These are phyloP conservation scores for Odontothrips loti DNA, from an alignment of 2,888 invertebrate species.

Conservation along the genomic window DNA sequence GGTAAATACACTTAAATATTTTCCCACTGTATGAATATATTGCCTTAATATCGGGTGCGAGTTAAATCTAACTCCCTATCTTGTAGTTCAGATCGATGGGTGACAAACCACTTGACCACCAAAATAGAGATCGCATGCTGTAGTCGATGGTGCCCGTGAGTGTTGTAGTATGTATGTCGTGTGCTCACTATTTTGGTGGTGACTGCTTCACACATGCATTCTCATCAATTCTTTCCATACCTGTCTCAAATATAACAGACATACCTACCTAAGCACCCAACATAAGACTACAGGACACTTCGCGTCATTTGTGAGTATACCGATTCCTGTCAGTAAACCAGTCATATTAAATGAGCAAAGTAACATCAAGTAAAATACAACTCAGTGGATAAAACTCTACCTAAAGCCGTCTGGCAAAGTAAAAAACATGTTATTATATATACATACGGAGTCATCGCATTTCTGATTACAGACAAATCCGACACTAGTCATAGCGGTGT, in stretches of 20 bases:
- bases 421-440: background rate
- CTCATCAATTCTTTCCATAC: background rate
- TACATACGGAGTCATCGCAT: background rate
- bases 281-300: constrained; percentile 17
- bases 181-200: background rate
- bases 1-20: too few relatives aligned
- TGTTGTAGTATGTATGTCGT: constrained; percentile 11
- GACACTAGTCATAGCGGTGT: constrained; percentile 19
- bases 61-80: background rate
- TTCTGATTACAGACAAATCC: constrained; percentile 9
- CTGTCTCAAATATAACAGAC: constrained; percentile 10
- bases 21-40: too few relatives aligned
- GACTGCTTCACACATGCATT: background rate
- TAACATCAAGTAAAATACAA: background rate
- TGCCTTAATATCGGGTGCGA: too few relatives aligned
- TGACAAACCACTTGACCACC: background rate
- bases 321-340: background rate
- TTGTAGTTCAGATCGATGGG: background rate
- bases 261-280: background rate
- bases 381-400: background rate
- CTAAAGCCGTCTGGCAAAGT: background rate
- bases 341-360: background rate
- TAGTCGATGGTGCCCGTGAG: constrained; percentile 14
- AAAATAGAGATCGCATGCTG: background rate
- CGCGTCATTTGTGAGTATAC: constrained; percentile 15